Evolutionary conservation across 35 echinoderm and acorn worm genomes (phyloP).

Genomic region (Heliocidaris tuberculata): DNA sequence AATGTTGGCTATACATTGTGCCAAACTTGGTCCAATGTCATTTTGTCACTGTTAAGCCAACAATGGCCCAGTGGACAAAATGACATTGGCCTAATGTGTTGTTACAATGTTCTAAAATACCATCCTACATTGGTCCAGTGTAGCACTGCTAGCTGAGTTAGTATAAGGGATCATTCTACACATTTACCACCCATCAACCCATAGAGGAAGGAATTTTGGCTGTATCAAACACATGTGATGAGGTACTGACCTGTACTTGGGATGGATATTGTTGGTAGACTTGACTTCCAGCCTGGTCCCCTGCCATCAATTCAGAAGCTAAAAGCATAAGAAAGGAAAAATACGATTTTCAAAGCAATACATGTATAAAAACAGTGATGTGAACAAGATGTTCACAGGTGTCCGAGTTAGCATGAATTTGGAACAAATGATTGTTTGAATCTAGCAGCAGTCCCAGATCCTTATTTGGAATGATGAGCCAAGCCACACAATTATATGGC

Average conservation of each 20-base stretch:
- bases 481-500: neutral
- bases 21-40: too few species aligned
- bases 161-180: too few species aligned
- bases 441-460: neutral
- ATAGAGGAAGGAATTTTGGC: too few species aligned
- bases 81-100: too few species aligned
- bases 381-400: neutral
- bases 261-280: constrained; percentile 21
- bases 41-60: too few species aligned
- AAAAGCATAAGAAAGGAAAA: neutral
- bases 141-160: too few species aligned
- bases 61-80: too few species aligned
- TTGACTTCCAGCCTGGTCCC: neutral
- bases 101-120: too few species aligned
- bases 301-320: neutral
- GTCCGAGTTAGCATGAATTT: neutral
- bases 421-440: neutral
- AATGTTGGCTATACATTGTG: too few species aligned
- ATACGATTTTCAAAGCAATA: neutral
- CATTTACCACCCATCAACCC: too few species aligned
- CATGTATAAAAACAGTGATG: neutral
- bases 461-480: neutral
- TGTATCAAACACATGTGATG: too few species aligned
- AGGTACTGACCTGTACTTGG: constrained; percentile 1
- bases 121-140: too few species aligned